Evolutionary conservation across 2,888 invertebrate genomes (phyloP), one percentile per base, ranked within the genome.

Genomic region (Epirrhoe tristata): DNA sequence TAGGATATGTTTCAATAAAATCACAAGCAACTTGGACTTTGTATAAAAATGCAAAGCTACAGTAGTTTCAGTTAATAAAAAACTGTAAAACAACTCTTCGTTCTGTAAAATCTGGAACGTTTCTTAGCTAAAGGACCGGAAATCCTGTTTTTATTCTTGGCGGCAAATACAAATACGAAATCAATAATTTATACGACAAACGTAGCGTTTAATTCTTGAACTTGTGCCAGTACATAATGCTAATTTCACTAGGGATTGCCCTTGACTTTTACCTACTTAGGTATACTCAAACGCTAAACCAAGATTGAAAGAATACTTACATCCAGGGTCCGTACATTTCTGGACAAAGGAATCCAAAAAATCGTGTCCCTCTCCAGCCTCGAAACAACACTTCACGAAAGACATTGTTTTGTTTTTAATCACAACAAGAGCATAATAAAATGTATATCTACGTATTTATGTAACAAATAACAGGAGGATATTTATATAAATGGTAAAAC

Each of bases 311-410:
- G 12, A 57, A 57, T 91, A 97, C 97, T 97, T 94, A 97, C 97
- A 97, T 81, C 96, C 95, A 65, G 97, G 96, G 89, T 97, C 96
- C 54, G 97, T 96, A 85, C 97, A 97, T 92, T 97, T 97, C 88
- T 96, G 96, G 51, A 96, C 94, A 78, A 97, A 95, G 17, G 95
- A 94, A 78, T 97, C 97, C 71, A 97, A 89, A 82, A 97, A 95
- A 85, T 97, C 97, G 14, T 96, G 95, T 46, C 96, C 92, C 81
- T 97, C 97, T 16, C 95, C 94, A 60, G 95, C 94, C 82, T 97
- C 97, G 85, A 97, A 97, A 90, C 97, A 97, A 89, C 97, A 97
- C 84, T 95, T 96, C 72, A 97, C 94, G 72, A 96, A 94, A 76
- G 96, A 95, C 96, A 96, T 96, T 78, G 72, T 68, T 50, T 32